Conservation (phyloP, 2,888 invertebrate species). For the Eristalis pertinax region DNA sequence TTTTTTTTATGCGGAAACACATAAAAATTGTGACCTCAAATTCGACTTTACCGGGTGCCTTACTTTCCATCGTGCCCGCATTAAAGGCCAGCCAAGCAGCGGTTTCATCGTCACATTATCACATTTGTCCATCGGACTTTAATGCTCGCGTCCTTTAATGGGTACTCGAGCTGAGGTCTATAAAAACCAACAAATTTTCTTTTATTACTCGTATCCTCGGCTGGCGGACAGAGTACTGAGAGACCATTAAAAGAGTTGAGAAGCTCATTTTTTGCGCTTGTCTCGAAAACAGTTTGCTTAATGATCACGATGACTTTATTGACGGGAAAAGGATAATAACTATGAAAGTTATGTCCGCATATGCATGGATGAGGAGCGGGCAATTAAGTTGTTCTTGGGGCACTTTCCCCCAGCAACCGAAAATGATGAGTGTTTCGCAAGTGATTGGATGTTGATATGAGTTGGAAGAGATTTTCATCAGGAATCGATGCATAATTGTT, state of each 20-base stretch:
- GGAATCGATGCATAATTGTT: no score
- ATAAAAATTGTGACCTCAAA: background rate
- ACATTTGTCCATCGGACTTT: background rate
- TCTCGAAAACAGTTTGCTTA: constrained; percentile 27
- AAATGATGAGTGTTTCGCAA: no score
- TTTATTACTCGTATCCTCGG: background rate
- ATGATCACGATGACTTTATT: constrained; percentile 36
- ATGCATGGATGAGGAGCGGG: background rate
- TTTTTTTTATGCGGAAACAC: background rate
- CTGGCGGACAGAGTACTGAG: background rate
- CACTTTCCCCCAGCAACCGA: no score
- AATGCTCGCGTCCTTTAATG: background rate
- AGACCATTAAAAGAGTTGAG: constrained; percentile 20
- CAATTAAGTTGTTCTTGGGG: background rate
- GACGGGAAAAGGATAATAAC: constrained; percentile 17
- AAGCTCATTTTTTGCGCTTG: constrained; percentile 22
- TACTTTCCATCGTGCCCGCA: background rate
- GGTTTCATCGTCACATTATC: background rate
- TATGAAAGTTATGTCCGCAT: constrained; percentile 8
- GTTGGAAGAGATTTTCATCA: no score
- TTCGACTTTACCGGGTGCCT: background rate
- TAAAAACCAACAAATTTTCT: background rate
- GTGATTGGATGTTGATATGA: no score
- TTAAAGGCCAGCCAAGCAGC: background rate
- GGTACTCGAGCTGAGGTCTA: background rate